These are phyloP conservation scores for Phymastichus coffea DNA, from an alignment of 1,140 invertebrate genomes.

Conservation along the genomic window DNA sequence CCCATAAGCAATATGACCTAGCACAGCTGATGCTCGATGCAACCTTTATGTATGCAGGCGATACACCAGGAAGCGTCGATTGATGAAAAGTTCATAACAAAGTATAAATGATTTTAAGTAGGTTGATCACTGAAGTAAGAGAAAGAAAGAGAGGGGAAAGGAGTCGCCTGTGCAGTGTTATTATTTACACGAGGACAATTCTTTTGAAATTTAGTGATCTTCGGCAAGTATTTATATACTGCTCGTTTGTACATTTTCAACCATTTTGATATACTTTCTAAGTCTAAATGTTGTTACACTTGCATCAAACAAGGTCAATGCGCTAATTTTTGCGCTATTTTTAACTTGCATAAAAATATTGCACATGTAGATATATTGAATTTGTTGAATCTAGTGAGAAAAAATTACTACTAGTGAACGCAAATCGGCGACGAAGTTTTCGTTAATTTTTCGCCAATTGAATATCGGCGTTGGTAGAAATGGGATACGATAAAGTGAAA, in stretches of 20 bases:
- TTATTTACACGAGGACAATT: too few species aligned
- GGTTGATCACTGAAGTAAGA: too few species aligned
- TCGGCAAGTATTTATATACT: too few species aligned
- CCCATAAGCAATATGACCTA: slow-evolving; percentile 46
- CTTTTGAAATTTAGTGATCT: too few species aligned
- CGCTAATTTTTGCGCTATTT: background rate
- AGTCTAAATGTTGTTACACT: slow-evolving; percentile 2
- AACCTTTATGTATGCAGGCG: slow-evolving; percentile 43
- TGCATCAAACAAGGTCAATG: slow-evolving; percentile 10
- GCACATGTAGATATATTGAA: slow-evolving; percentile 4
- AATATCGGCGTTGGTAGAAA: too few species aligned
- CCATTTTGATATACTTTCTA: slow-evolving; percentile 14
- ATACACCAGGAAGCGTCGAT: slow-evolving; percentile 21
- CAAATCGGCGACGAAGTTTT: too few species aligned
- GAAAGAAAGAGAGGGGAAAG: too few species aligned
- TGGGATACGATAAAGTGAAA: too few species aligned
- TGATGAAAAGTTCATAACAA: background rate
- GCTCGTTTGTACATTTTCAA: slow-evolving; percentile 12
- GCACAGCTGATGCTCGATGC: slow-evolving; percentile 50
- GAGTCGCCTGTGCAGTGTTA: too few species aligned
- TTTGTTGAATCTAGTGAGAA: too few species aligned
- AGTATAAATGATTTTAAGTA: background rate
- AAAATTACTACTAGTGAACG: too few species aligned
- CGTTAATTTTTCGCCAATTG: too few species aligned
- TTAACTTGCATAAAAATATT: background rate